Conservation (phyloP, 2,888 invertebrate species). For the Drosophila trichaetosa region DNA sequence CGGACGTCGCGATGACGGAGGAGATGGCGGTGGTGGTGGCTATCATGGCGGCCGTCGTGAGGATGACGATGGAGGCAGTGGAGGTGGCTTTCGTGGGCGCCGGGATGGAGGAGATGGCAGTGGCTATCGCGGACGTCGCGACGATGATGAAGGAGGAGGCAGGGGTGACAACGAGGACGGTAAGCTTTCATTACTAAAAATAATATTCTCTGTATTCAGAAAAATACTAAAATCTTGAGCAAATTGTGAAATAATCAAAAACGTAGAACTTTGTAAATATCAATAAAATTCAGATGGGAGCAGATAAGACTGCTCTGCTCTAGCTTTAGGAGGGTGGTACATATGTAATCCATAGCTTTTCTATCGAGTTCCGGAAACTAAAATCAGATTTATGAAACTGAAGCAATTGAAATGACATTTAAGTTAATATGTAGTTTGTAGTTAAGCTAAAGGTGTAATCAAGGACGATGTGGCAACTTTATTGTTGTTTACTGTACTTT, state of each 20-base stretch:
- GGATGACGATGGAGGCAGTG: neutral
- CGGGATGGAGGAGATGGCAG: neutral
- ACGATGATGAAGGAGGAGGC: neutral
- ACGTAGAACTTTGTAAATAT: neutral
- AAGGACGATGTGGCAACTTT: neutral
- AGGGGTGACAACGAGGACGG: slow-evolving; percentile 10
- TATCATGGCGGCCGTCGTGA: neutral
- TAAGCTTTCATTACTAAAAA: slow-evolving; percentile 8
- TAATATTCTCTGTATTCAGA: neutral
- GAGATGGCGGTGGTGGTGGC: neutral
- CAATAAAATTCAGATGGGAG: neutral
- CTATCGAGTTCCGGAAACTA: neutral
- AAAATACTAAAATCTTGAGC: neutral
- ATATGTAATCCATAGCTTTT: neutral
- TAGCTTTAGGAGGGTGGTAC: neutral
- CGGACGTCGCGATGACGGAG: neutral
- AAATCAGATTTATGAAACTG: neutral
- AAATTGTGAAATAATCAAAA: neutral
- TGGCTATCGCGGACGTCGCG: neutral
- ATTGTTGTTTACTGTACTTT: neutral
- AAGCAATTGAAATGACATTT: neutral
- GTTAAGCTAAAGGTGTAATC: neutral
- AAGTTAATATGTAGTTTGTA: neutral
- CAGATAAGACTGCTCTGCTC: neutral
- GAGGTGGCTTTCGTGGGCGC: neutral